Base-by-base conservation (phyloP, 2,888 invertebrate species). In the Cybosia mesomella region DNA sequence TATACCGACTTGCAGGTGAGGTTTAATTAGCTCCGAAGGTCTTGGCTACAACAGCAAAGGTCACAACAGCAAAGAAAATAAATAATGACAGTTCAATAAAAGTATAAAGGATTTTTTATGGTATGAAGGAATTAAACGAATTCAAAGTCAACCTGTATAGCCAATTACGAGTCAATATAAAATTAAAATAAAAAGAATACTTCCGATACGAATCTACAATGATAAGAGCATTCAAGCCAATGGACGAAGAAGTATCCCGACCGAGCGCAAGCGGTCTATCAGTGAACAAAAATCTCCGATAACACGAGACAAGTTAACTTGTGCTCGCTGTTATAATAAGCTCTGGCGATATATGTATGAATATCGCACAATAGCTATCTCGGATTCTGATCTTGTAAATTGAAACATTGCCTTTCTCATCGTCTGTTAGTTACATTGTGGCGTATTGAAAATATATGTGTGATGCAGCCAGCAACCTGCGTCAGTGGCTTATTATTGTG, bases 301-400 rank as follows among this genome's bases (percentile, higher is more conserved):
- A 93, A 86, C 83, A 84, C 85, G 85, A 90, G 91, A 94, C 94
- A 94, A 92, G 93, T 92, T 92, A 93, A 93, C 92, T 94, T 91
- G 90, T 85, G 87, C 87, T 81, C 82, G 89, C 86, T 86, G 86
- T 89, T 88, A 89, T 92, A 92, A 93, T 92, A 92, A 93, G 91
- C 86, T 82, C 76, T 83, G 80, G 81, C 90, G 89, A 90, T 90
- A 90, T 88, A 90, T 89, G 89, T 89, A 88, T 89, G 87, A 88
- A 88, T 91, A 91, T 92, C 90, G 90, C 87, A 88, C 85, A 83
- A 84, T 81, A 83, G 86, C 87, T 93, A 94, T 94, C 94, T 87
- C 74, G 77, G 83, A 85, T 86, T 85, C 84, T 83, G 88, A 94
- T 94, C 94, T 92, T 91, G 90, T 90, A 90, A 92, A 94, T 92